A percentile compares a stretch with the other conserved stretches of the same genome.
These are phyloP conservation scores for Rhea americana DNA, from an alignment of 2,113 vertebrate species.

Conservation along the genomic window DNA sequence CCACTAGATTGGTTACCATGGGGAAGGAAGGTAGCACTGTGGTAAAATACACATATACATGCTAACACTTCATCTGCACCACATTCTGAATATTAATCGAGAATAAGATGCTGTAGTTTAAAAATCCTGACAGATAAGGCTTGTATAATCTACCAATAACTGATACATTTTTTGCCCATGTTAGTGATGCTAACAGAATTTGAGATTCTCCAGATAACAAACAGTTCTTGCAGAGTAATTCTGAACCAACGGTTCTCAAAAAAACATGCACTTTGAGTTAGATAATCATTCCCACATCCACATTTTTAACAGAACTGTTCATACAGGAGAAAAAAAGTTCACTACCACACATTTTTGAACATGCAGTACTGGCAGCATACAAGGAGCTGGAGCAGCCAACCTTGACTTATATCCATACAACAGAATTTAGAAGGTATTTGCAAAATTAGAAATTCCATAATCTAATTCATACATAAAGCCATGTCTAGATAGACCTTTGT, in stretches of 20 bases:
- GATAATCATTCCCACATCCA: neutral
- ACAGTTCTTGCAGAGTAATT: neutral
- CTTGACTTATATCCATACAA: neutral
- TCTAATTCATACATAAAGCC: neutral
- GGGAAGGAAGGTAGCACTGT: neutral
- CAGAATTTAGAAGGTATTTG: rapidly evolving
- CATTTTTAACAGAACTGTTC: rapidly evolving
- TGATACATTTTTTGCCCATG: rapidly evolving
- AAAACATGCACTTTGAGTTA: neutral
- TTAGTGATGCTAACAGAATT: neutral
- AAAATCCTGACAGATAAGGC: neutral
- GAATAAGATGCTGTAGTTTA: neutral
- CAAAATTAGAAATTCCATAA: neutral
- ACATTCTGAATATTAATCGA: neutral
- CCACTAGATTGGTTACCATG: neutral
- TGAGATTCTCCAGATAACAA: neutral
- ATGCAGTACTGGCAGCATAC: neutral
- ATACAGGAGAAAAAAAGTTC: neutral
- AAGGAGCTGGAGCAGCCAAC: neutral
- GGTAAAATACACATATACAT: neutral
- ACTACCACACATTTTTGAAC: neutral
- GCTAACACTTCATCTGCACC: neutral
- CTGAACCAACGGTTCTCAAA: neutral
- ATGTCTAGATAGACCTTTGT: neutral
- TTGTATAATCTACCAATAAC: neutral